Conservation (phyloP, 2,797 vertebrate species). For the Gallinago nigripennis region DNA sequence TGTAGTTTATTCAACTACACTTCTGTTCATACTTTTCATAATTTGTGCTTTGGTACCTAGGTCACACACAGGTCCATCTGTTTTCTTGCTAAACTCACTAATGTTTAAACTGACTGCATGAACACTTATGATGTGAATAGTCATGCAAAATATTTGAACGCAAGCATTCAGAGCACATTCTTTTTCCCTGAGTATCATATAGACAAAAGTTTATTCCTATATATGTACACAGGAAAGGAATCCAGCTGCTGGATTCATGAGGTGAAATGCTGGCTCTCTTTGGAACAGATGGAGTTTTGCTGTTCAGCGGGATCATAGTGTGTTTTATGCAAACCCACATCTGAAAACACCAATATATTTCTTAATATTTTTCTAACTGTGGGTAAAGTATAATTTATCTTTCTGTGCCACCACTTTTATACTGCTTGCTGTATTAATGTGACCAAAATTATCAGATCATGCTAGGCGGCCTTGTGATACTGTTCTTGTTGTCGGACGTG, state of each 20-base stretch:
- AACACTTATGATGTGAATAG: slow-evolving; percentile 10
- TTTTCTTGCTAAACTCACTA: slow-evolving; percentile 11
- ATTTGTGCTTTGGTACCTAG: background rate
- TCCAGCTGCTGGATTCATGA: slow-evolving; percentile 59
- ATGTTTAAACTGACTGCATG: background rate
- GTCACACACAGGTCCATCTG: background rate
- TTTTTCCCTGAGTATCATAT: slow-evolving; percentile 55
- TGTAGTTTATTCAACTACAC: background rate
- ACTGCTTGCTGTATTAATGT: background rate
- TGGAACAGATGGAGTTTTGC: slow-evolving; percentile 22
- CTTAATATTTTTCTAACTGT: background rate
- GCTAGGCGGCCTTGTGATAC: background rate
- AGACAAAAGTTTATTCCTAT: slow-evolving; percentile 61
- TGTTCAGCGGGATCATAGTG: background rate
- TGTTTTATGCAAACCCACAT: background rate
- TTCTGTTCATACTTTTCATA: background rate
- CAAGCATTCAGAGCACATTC: slow-evolving; percentile 41
- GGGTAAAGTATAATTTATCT: background rate
- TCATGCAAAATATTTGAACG: slow-evolving; percentile 17
- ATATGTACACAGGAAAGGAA: slow-evolving; percentile 53
- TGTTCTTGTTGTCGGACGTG: background rate
- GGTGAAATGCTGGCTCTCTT: slow-evolving; percentile 27
- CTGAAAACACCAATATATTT: background rate
- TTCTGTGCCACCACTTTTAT: background rate
- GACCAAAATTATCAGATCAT: background rate